Base-by-base conservation (phyloP, 2,113 vertebrate genomes). In the Phylloscopus trochilus region DNA sequence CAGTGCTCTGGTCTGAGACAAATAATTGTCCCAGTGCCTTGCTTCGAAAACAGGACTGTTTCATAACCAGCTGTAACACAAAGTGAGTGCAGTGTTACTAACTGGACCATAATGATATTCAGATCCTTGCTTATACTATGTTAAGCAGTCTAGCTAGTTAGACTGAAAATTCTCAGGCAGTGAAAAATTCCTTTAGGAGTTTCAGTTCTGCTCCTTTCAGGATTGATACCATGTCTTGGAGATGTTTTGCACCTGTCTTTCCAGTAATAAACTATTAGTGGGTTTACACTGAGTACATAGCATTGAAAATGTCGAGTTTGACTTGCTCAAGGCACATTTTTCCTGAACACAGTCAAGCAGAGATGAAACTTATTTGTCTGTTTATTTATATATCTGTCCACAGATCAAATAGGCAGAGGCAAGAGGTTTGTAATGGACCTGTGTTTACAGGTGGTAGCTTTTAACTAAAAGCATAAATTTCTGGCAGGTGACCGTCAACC, bases 251-350 rank as follows among this genome's bases (percentile, higher is more conserved):
- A 14, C 3, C 11, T 43, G 7, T 14, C 31, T 70, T 82, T 78
- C 51, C 23, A 44, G 22, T 43, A 60, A 37, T 28, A 43, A 83
- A 46, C 3, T 6, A 18, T 33, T 31, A 43, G 24, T 19, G 37
- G 3, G 5, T 46, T 76, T 46, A 62, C 3, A 12, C 27, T 0
- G 0, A 28, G 3, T 55, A 41, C 2, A 3, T 4, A 7, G 4
- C 56, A 8, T 35, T 91, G 30, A 13, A 56, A 69, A 10, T 39
- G 20, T 43, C 37, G 17, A 80, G 20, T 49, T 60, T 63, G 20
- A 24, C 28, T 80, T 53, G 46, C 14, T 75, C 13, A 28, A 53
- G n/a, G 20, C 1, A 3, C 0, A 1, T 33, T 82, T 58, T 78
- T 82, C 31, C 10, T 62, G 46, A 78, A 44, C 18, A 62, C 74